Conservation (phyloP, 2,797 vertebrate genomes). For the Enteromius unitaeniatus region DNA sequence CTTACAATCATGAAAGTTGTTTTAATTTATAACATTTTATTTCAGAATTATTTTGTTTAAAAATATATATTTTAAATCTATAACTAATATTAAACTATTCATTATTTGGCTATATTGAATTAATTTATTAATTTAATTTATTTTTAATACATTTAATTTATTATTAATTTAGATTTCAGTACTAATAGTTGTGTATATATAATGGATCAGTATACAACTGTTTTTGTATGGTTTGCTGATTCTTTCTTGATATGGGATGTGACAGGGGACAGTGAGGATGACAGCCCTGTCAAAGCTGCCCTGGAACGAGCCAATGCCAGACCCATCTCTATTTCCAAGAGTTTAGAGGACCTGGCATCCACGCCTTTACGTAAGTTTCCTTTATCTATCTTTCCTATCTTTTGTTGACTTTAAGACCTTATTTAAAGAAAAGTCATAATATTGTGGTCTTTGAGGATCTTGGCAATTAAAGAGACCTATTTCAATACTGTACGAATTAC, state of each 20-base stretch:
- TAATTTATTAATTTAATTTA: too few species aligned
- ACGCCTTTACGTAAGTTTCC: slow-evolving; percentile 81
- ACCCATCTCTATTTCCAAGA: slow-evolving; percentile 85
- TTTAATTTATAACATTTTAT: neutral
- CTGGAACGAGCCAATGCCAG: slow-evolving; percentile 80
- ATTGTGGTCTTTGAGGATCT: neutral
- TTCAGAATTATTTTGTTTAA: neutral
- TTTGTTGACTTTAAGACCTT: neutral
- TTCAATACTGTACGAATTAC: neutral
- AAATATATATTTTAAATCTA: neutral
- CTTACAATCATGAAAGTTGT: neutral
- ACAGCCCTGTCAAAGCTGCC: slow-evolving; percentile 76
- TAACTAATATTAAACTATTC: neutral
- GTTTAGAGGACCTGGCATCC: slow-evolving; percentile 87
- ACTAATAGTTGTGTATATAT: neutral
- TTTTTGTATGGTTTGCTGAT: slow-evolving; percentile 1
- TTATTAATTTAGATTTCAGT: too few species aligned
- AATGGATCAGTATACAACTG: neutral
- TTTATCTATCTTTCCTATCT: slow-evolving; percentile 33
- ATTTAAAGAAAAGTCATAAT: neutral
- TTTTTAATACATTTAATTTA: too few species aligned
- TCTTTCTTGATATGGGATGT: slow-evolving; percentile 29
- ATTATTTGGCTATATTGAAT: neutral
- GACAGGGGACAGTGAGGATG: slow-evolving; percentile 84
- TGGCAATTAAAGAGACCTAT: too few species aligned